These are phyloP conservation scores for Stictonetta naevosa DNA, from an alignment of 2,113 vertebrate genomes.

Conservation along the genomic window DNA sequence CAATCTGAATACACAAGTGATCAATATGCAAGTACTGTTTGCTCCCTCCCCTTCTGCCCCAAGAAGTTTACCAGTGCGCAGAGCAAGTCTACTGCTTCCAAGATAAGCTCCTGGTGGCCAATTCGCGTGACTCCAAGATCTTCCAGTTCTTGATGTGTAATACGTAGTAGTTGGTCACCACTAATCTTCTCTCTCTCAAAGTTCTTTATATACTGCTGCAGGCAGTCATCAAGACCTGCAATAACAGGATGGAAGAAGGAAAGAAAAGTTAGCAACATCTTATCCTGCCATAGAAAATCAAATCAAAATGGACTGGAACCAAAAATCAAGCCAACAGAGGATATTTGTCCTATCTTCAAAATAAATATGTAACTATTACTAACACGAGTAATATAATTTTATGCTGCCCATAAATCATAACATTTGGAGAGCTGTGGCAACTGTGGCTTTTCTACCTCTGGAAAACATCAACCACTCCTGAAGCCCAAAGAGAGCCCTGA, in stretches of 20 bases:
- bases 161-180: slow-evolving; percentile 92
- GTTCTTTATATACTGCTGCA: slow-evolving; percentile 97
- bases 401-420: neutral
- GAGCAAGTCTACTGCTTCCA: slow-evolving; percentile 95
- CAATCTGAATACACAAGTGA: neutral
- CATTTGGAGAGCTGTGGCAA: neutral
- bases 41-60: neutral
- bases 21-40: neutral
- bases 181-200: slow-evolving; percentile 95
- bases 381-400: neutral
- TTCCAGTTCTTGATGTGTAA: slow-evolving; percentile 96
- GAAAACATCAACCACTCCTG: accelerated
- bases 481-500: neutral
- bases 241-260: slow-evolving; percentile 8
- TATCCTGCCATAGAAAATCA: neutral
- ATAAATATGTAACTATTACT: neutral
- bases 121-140: slow-evolving; percentile 96
- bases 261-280: neutral
- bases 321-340: neutral
- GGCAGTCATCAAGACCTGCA: slow-evolving; percentile 93
- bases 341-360: neutral
- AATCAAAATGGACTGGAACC: neutral
- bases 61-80: slow-evolving; percentile 90
- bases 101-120: slow-evolving; percentile 96
- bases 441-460: neutral